Base-by-base conservation (phyloP, 2,888 invertebrate species). In the Nemotelus nigrinus region DNA sequence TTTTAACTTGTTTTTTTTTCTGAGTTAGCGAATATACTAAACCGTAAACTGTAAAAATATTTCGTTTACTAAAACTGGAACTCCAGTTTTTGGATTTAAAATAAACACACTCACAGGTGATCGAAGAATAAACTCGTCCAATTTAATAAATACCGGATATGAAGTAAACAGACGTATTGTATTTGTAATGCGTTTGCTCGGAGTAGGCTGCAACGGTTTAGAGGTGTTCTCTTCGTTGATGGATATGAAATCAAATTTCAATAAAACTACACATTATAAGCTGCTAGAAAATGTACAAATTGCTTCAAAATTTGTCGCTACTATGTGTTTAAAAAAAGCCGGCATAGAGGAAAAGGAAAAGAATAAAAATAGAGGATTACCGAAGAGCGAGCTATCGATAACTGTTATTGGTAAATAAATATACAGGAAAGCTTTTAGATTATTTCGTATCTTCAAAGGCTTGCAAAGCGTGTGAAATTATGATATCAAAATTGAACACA, bases 331-430 rank as follows among this genome's bases (percentile, higher is more conserved):
- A 53, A 1, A 25, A 53, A 53, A 53, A 53, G 53, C 53, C 53
- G 10, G 53, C 10, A 53, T 53, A 53, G 53, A 53, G 53, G 53
- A 53, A 53, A 53, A 53, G 1, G 53, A 53, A 10, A 53, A 53
- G 10, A 53, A 53, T 53, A 53, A 53, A 6, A 53, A 53, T 53
- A 53, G 10, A 53, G 10, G 53, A 53, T 53, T 53, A 25, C 25
- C 25, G 53, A 10, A 53, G 53, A 10, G 10, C 53, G 53, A 53
- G 53, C 10, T 53, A 53, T 53, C 53, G 10, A 10, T 53, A 6
- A 58, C 58, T 58, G 58, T 25, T 58, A 58, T n/a, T n/a, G 58
- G 58, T n/a, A 58, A 58, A n/a, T n/a, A 58, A 58, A n/a, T 58
- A n/a, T 58, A 58, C 58, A 58, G 58, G 58, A 58, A 58, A 58